Conservation (phyloP, 2,797 vertebrate genomes). For the Myotis planiceps region DNA sequence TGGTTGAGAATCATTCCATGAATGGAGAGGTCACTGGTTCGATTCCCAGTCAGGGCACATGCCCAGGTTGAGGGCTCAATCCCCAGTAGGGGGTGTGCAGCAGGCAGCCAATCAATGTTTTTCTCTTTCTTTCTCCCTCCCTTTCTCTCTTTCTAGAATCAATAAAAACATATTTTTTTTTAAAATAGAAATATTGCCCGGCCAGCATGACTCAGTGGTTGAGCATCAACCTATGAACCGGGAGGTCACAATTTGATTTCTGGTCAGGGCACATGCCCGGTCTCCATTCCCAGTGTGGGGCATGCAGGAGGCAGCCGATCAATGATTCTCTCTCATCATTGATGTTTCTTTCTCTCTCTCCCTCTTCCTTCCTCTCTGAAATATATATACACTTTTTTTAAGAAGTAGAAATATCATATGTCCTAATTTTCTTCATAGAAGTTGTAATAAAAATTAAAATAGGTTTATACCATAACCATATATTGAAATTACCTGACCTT, state of each 20-base stretch:
- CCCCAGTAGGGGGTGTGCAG: not conserved
- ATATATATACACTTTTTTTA: not conserved
- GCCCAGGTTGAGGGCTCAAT: not conserved
- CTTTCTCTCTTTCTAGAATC: no score
- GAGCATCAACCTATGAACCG: not conserved
- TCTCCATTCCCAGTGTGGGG: not conserved
- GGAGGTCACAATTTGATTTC: not conserved
- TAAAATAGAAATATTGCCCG: not conserved
- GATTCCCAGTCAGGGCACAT: not conserved
- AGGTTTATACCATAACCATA: not conserved
- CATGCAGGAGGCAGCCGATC: not conserved
- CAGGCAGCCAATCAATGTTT: not conserved
- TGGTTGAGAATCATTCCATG: not conserved
- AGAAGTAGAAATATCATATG: not conserved
- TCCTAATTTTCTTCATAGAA: constrained; percentile 10
- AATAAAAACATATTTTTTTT: not conserved
- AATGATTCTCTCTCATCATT: not conserved
- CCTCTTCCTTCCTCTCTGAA: not conserved
- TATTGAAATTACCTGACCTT: constrained; percentile 5
- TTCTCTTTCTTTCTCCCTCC: not conserved
- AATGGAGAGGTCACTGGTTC: not conserved
- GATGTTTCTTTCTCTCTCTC: not conserved
- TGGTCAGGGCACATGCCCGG: not conserved
- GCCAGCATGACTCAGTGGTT: not conserved
- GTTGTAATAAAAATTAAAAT: constrained; percentile 43